A percentile compares a stretch with the other conserved stretches of the same genome.
phyloP scores from a whole-genome alignment of 2,888 invertebrate genomes.

The Tiliacea aurago region DNA sequence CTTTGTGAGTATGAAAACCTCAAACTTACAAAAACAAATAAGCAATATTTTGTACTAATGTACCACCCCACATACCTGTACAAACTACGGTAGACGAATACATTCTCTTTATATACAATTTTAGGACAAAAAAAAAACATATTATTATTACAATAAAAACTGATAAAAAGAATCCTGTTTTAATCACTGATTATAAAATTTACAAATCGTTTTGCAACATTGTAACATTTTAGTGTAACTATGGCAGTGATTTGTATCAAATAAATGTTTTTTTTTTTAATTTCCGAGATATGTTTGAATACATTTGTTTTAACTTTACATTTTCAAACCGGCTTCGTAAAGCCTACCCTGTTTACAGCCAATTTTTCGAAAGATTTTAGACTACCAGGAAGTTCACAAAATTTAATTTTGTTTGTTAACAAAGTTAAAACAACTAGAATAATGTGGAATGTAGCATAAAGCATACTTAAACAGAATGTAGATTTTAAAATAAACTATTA shows the following conservation, averaged over 20 bases:
- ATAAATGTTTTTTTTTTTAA: constrained; percentile 17
- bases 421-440: constrained; percentile 46
- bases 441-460: constrained; percentile 64
- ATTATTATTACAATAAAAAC: constrained; percentile 44
- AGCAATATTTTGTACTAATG: constrained; percentile 88
- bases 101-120: constrained; percentile 61
- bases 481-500: constrained; percentile 47
- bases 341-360: constrained; percentile 61
- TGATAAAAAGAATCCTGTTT: constrained; percentile 40
- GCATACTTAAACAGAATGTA: constrained; percentile 58
- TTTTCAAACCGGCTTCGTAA: constrained; percentile 26
- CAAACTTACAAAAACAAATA: constrained; percentile 81
- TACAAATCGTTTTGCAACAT: constrained; percentile 28
- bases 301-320: constrained; percentile 19
- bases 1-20: constrained; percentile 82
- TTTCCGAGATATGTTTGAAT: constrained; percentile 17
- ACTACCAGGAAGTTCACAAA: constrained; percentile 43
- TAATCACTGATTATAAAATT: constrained; percentile 20
- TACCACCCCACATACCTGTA: constrained; percentile 84
- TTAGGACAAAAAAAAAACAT: constrained; percentile 36
- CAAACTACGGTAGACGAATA: constrained; percentile 69
- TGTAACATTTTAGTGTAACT: constrained; percentile 26
- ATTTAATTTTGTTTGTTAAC: constrained; percentile 42
- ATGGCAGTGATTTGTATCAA: constrained; percentile 46
- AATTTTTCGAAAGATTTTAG: constrained; percentile 37